phyloP scores from a whole-genome alignment of 2,797 vertebrate species.

The Trematomus bernacchii region DNA sequence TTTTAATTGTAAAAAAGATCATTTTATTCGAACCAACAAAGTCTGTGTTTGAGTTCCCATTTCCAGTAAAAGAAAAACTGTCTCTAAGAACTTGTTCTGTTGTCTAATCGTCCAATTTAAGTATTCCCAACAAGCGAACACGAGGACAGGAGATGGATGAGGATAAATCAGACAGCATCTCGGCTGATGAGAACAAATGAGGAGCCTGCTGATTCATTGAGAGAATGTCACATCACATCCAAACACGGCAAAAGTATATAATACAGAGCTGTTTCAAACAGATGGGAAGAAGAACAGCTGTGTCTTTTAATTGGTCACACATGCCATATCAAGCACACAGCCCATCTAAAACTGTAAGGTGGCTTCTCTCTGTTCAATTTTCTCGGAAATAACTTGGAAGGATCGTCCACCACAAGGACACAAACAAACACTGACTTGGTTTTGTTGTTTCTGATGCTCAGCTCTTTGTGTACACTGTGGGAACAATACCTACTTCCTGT shows the following conservation, averaged over 20 bases:
- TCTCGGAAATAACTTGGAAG: slow-evolving; percentile 50
- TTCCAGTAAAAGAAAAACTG: neutral
- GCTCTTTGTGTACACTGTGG: neutral
- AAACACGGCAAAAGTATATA: slow-evolving; percentile 56
- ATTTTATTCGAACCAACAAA: no score
- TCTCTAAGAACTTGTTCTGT: slow-evolving; percentile 11
- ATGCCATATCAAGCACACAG: slow-evolving; percentile 73
- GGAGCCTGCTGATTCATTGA: slow-evolving; percentile 55
- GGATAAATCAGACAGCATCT: slow-evolving; percentile 61
- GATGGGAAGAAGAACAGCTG: slow-evolving; percentile 76
- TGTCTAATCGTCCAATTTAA: slow-evolving; percentile 41
- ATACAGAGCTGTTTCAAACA: slow-evolving; percentile 63
- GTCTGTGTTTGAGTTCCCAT: neutral
- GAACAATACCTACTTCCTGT: slow-evolving; percentile 55
- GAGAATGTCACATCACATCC: slow-evolving; percentile 68
- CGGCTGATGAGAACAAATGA: slow-evolving; percentile 74
- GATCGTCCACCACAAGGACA: slow-evolving; percentile 65
- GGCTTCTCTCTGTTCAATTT: slow-evolving; percentile 42
- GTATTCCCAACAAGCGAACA: slow-evolving; percentile 32
- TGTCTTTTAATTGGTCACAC: slow-evolving; percentile 81
- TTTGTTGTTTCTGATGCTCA: slow-evolving; percentile 41
- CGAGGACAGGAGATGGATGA: slow-evolving; percentile 53
- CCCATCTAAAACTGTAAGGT: slow-evolving; percentile 53
- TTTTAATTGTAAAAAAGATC: no score
- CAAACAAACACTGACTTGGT: slow-evolving; percentile 46